Base-by-base conservation (phyloP, 2,113 vertebrate genomes). In the Syngnathus floridae region DNA sequence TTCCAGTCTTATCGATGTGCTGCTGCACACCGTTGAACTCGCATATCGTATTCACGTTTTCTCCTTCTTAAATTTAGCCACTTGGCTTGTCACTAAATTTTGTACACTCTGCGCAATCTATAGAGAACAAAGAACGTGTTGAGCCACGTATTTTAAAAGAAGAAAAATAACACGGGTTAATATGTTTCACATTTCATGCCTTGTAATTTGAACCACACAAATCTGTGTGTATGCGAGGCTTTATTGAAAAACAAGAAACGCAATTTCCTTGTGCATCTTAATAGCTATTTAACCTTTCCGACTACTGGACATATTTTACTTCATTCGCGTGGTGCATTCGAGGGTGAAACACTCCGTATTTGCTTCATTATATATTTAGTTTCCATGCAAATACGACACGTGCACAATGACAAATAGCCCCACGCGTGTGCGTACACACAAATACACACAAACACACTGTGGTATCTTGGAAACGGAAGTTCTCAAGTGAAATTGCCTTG, bases 181-280 rank as follows among this genome's bases (percentile, higher is more conserved):
- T 21, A 51, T 19, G 19, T 7, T 21, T 21, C 19, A 51, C 9
- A 19, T 51, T 51, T n/a, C n/a, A n/a, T 51, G 48, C 48, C 21
- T 54, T 54, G 51, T 54, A 54, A 54, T 54, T 26, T 54, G 10
- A 35, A 14, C 13, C 26, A 4, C 22, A 55, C 22, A 35, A 55
- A 31, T 31, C 11, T 26, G 22, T 8, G 13, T 55, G 12, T 54
- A 17, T 49, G 51, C 17, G 37, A 40, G 0, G n/a, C 52, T 69
- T 69, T 54, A 22, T 26, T 26, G 35, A 76, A 72, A 64, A 71
- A 62, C 43, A 68, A 66, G 57, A 9, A 48, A 71, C 31, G 63
- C 8, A 51, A 26, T 76, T 70, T 67, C 26, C 16, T 2, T 38
- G 41, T 45, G 35, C 31, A 54, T 11, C 31, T 58, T 65, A 51